A percentile compares a stretch with the other conserved stretches of the same genome.
Conservation (phyloP, 2,797 vertebrate genomes). For the Monodelphis domestica region DNA sequence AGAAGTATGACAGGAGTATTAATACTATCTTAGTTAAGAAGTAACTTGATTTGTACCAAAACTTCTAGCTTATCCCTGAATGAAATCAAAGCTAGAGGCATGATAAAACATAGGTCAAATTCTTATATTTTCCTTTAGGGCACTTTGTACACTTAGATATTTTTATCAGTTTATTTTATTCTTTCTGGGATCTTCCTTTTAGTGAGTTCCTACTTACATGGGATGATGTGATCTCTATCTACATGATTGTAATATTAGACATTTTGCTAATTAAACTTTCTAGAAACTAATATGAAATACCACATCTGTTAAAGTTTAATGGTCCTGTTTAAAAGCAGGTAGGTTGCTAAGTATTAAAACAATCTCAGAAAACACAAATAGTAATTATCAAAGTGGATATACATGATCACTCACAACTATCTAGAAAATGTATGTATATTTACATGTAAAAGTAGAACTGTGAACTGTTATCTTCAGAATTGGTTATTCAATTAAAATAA, state of each 20-base stretch:
- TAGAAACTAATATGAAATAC: not conserved
- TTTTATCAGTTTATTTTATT: not conserved
- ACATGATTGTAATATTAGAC: constrained; percentile 17
- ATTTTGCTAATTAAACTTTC: constrained; percentile 19
- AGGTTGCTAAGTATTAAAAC: constrained; percentile 8
- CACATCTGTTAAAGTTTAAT: not conserved
- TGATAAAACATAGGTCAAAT: not conserved
- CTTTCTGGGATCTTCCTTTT: not conserved
- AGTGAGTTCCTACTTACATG: constrained; percentile 3
- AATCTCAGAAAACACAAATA: constrained; percentile 9
- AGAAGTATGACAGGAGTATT: not conserved
- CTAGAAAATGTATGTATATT: not conserved
- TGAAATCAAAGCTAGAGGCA: not conserved
- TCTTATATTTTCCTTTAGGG: not conserved
- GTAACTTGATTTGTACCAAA: not conserved
- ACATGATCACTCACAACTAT: not conserved
- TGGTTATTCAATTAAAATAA: not conserved
- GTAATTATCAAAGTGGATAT: constrained; percentile 14
- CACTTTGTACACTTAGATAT: not conserved
- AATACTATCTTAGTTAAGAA: not conserved
- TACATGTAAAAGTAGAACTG: not conserved
- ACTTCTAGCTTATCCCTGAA: not conserved
- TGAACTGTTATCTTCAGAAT: constrained; percentile 2
- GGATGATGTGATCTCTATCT: not conserved
- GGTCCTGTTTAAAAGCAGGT: constrained; percentile 7